A percentile compares a stretch with the other conserved stretches of the same genome.
Conservation (phyloP, 1,140 invertebrate genomes). For the Ditylenchus dipsaci region DNA sequence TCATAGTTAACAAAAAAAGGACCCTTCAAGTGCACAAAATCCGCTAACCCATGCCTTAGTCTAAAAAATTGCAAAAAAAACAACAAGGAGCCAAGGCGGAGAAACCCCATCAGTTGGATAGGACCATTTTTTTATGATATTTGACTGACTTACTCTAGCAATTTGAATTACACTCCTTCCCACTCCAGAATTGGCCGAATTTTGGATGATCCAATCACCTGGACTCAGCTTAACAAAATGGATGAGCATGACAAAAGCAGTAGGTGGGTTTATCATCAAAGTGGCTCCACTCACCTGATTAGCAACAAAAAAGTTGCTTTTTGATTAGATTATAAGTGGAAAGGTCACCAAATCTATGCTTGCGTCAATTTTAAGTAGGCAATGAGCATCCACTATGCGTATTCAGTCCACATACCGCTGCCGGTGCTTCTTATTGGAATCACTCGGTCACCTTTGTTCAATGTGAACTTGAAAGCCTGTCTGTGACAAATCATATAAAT, state of each 20-base stretch:
- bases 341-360: background rate
- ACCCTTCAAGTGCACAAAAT: too few relatives aligned
- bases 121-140: slow-evolving; percentile 67
- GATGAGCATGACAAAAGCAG: slow-evolving; percentile 90
- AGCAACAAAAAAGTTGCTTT: background rate
- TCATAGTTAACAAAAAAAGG: too few relatives aligned
- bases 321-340: background rate
- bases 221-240: slow-evolving; percentile 76
- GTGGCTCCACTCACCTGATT: slow-evolving; percentile 72
- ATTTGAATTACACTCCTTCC: slow-evolving; percentile 88
- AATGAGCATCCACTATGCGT: background rate
- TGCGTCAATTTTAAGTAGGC: background rate
- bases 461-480: background rate
- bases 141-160: slow-evolving; percentile 57
- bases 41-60: too few relatives aligned
- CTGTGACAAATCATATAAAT: too few relatives aligned
- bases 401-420: background rate
- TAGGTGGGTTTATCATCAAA: slow-evolving; percentile 84
- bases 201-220: slow-evolving; percentile 86
- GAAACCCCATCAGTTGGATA: too few relatives aligned
- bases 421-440: background rate
- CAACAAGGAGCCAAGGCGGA: too few relatives aligned
- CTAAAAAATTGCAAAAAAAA: too few relatives aligned
- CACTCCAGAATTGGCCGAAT: slow-evolving; percentile 91
- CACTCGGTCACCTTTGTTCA: background rate